These are phyloP conservation scores for Calycopis cecrops DNA, from an alignment of 1,140 invertebrate genomes.

Conservation along the genomic window DNA sequence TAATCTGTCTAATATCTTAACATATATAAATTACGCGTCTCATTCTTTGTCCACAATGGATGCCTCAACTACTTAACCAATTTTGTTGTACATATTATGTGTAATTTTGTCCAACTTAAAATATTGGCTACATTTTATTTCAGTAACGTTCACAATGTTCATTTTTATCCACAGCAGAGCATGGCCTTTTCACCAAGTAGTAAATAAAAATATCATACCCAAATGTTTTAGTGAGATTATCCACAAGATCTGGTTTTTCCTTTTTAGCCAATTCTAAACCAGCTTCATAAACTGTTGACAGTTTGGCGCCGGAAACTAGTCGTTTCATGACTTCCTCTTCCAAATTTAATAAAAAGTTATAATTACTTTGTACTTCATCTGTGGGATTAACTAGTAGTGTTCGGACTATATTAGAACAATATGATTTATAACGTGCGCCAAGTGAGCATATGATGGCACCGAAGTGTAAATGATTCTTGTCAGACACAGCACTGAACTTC, in stretches of 20 bases:
- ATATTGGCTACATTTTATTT: too few species aligned
- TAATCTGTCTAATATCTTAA: too few species aligned
- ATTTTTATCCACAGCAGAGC: too few species aligned
- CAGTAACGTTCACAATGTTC: too few species aligned
- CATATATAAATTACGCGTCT: too few species aligned
- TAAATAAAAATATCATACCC: constrained; percentile 69
- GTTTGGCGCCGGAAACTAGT: constrained; percentile 87
- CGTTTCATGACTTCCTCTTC: constrained; percentile 94
- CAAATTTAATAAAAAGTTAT: constrained; percentile 94
- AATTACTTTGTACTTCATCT: constrained; percentile 87
- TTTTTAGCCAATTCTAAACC: constrained; percentile 90
- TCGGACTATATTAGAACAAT: constrained; percentile 98
- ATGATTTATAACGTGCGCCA: constrained; percentile 96
- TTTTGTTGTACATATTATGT: too few species aligned
- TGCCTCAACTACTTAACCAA: too few species aligned
- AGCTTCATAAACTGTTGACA: constrained; percentile 93
- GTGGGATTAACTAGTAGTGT: constrained; percentile 98
- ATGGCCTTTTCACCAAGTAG: too few species aligned
- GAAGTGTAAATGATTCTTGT: constrained; percentile 96
- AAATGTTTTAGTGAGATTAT: constrained; percentile 96
- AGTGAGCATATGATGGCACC: constrained; percentile 97
- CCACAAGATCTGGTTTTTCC: constrained; percentile 89
- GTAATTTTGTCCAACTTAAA: too few species aligned
- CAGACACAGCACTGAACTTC: constrained; percentile 96
- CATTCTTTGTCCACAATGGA: too few species aligned